Percentiles rank a stretch among this genome's conserved stretches.
Evolutionary conservation across 2,113 vertebrate species (phyloP).

Genomic region (Elanoides forficatus): DNA sequence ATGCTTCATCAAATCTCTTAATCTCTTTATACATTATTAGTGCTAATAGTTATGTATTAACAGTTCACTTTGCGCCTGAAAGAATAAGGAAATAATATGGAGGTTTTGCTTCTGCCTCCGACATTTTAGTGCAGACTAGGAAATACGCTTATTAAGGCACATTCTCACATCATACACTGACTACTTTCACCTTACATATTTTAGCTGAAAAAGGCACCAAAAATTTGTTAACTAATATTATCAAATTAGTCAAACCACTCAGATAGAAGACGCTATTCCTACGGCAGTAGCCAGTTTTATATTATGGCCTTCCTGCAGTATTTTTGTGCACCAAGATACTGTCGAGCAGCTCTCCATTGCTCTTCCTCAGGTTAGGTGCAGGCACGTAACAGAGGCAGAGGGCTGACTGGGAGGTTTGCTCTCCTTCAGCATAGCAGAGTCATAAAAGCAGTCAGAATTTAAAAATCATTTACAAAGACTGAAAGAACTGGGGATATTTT

Average conservation of each 20-base stretch:
- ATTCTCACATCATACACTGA: not conserved
- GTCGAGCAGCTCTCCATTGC: not conserved
- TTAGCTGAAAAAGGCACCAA: not conserved
- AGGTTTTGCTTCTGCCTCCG: not conserved
- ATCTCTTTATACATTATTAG: not conserved
- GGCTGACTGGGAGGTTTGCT: not conserved
- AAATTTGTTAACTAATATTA: not conserved
- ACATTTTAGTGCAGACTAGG: not conserved
- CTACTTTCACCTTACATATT: not conserved
- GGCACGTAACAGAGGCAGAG: fast-evolving
- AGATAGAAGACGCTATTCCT: not conserved
- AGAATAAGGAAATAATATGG: not conserved
- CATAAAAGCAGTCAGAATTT: not conserved
- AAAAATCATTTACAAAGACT: not conserved
- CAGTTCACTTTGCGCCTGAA: not conserved
- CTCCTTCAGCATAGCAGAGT: not conserved
- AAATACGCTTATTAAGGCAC: not conserved
- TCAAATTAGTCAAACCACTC: not conserved
- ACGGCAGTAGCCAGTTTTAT: not conserved
- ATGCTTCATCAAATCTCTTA: not conserved
- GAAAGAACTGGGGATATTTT: not conserved
- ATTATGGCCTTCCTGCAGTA: not conserved
- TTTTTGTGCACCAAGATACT: not conserved
- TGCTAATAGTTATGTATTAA: not conserved
- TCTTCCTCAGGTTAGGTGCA: not conserved